Evolutionary conservation across 1,140 invertebrate genomes (phyloP).

Genomic region (Drosophila sturtevanti): DNA sequence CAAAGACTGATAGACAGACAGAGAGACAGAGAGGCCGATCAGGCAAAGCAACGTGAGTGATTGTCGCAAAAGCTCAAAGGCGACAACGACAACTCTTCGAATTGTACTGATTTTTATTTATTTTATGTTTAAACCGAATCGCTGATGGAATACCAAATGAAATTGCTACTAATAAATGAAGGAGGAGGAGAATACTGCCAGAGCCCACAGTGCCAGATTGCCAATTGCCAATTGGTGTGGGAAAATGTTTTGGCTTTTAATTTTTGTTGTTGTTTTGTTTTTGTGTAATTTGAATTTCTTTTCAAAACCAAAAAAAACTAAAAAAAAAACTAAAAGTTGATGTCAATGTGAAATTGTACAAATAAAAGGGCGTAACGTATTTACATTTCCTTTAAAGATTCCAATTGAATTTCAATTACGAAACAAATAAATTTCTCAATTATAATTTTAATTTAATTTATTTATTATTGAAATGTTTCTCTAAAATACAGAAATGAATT

Average conservation of each 20-base stretch:
- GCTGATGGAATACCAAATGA: slow-evolving; percentile 69
- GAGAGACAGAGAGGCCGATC: background rate
- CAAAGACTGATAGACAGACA: background rate
- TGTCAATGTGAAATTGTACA: slow-evolving; percentile 19
- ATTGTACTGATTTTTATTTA: slow-evolving; percentile 82
- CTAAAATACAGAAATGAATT: too few relatives aligned
- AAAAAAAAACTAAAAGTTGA: background rate
- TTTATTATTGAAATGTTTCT: background rate
- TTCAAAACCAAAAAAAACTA: too few relatives aligned
- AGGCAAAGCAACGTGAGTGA: slow-evolving; percentile 69
- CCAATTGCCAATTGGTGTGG: slow-evolving; percentile 66
- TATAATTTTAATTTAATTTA: background rate
- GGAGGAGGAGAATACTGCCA: slow-evolving; percentile 4
- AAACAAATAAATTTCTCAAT: slow-evolving; percentile 24
- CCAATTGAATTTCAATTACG: slow-evolving; percentile 65
- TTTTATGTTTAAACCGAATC: slow-evolving; percentile 80
- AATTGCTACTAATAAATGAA: slow-evolving; percentile 12
- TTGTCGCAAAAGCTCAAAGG: slow-evolving; percentile 81
- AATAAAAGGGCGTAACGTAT: slow-evolving; percentile 49
- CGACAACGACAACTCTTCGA: slow-evolving; percentile 69
- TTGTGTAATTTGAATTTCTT: too few relatives aligned
- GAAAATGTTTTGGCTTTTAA: slow-evolving; percentile 49
- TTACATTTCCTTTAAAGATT: slow-evolving; percentile 50
- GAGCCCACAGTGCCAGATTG: slow-evolving; percentile 31
- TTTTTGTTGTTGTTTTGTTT: too few relatives aligned